phyloP scores from a whole-genome alignment of 2,888 invertebrate species.

The Hedya salicella region DNA sequence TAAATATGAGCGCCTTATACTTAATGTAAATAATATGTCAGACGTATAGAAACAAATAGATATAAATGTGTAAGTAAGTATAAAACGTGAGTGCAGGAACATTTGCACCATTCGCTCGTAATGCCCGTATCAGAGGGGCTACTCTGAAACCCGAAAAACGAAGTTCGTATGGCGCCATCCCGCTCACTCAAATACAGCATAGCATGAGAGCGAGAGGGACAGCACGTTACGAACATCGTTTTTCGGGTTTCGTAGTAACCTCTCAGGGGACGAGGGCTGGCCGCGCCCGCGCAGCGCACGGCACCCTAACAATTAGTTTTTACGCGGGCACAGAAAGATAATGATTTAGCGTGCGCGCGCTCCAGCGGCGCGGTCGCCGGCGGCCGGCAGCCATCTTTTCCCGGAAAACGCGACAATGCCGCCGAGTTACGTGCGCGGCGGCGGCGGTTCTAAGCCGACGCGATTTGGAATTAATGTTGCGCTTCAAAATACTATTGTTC shows the following conservation, averaged over 20 bases:
- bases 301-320: conserved; percentile 32
- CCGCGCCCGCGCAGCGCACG: conserved; percentile 24
- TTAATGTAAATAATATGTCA: too few species aligned
- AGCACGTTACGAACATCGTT: too few species aligned
- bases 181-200: too few species aligned
- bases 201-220: too few species aligned
- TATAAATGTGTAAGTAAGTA: neutral
- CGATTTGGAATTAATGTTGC: conserved; percentile 1
- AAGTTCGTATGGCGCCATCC: too few species aligned
- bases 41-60: too few species aligned
- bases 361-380: conserved; percentile 33
- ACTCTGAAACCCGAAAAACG: too few species aligned
- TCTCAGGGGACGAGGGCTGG: conserved; percentile 3
- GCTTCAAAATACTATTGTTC: neutral
- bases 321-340: conserved; percentile 21
- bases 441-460: neutral
- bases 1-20: too few species aligned
- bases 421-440: conserved; percentile 13
- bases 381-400: conserved; percentile 57
- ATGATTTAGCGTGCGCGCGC: conserved; percentile 25
- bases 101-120: neutral
- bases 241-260: too few species aligned
- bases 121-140: too few species aligned
- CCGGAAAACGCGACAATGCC: conserved; percentile 76
- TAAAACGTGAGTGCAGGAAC: neutral